Evolutionary conservation across 2,113 vertebrate species (phyloP).

Genomic region (Apistogramma diplotaenia): DNA sequence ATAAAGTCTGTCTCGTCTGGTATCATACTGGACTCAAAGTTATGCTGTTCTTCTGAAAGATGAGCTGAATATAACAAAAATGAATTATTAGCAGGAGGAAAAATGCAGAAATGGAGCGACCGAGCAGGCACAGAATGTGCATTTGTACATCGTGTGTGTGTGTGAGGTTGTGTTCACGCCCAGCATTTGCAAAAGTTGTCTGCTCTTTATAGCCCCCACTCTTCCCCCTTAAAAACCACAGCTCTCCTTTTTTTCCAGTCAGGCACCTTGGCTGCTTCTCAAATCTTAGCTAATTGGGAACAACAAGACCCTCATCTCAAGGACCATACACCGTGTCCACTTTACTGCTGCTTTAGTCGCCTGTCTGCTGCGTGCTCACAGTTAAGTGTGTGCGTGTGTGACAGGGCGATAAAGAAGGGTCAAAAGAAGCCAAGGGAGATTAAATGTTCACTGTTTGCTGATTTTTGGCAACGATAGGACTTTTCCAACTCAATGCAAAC

Average conservation of each 20-base stretch:
- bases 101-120: background rate
- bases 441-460: slow-evolving; percentile 12
- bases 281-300: slow-evolving; percentile 60
- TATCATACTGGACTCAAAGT: slow-evolving; percentile 2
- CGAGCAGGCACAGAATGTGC: background rate
- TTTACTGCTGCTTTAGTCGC: slow-evolving; percentile 43
- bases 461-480: slow-evolving; percentile 11
- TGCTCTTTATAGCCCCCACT: background rate
- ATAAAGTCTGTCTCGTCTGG: background rate
- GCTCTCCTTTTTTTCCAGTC: slow-evolving; percentile 21
- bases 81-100: background rate
- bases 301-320: slow-evolving; percentile 54
- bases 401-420: slow-evolving; percentile 1
- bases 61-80: slow-evolving; percentile 21
- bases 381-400: slow-evolving; percentile 12
- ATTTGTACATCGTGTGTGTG: background rate
- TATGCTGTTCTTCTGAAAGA: background rate
- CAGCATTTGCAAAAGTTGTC: slow-evolving; percentile 3
- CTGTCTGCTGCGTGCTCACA: slow-evolving; percentile 7
- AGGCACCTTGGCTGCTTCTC: slow-evolving; percentile 42
- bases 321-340: slow-evolving; percentile 42
- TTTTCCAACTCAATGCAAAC: slow-evolving; percentile 4
- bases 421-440: slow-evolving; percentile 27
- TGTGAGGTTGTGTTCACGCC: background rate
- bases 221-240: background rate